phyloP scores from a whole-genome alignment of 2,888 invertebrate species.

The Siphlonurus alternatus region DNA sequence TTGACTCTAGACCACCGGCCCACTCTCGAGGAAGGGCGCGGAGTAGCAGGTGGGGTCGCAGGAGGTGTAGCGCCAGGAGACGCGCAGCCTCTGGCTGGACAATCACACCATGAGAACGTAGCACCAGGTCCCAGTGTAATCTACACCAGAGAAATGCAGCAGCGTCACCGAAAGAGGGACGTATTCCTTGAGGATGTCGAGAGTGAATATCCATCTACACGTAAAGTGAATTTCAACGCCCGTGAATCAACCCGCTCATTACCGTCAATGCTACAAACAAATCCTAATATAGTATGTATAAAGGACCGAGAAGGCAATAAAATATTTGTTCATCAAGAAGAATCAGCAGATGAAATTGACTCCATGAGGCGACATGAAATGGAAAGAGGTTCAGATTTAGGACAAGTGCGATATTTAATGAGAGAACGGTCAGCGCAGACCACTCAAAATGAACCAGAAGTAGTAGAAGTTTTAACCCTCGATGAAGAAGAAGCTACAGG shows the following conservation, averaged over 20 bases:
- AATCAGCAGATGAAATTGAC: constrained; percentile 37
- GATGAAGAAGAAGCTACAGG: constrained; percentile 4
- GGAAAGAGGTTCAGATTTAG: constrained; percentile 54
- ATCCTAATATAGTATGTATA: not conserved
- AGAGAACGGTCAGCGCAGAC: not conserved
- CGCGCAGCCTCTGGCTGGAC: constrained; percentile 7
- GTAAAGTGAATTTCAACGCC: not conserved
- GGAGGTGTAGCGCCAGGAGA: constrained; percentile 14
- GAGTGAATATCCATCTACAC: not conserved
- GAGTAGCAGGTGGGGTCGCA: constrained; percentile 19
- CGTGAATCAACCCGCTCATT: not conserved
- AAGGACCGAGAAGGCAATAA: not conserved
- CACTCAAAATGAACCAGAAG: not conserved
- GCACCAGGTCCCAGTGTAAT: constrained; percentile 19
- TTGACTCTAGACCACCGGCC: constrained; percentile 7
- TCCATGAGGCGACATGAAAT: constrained; percentile 60
- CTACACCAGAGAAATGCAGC: constrained; percentile 14
- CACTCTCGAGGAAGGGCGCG: not conserved
- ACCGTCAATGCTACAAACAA: not conserved
- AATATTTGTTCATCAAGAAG: not conserved
- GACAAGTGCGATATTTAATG: constrained; percentile 23
- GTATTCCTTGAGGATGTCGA: constrained; percentile 32
- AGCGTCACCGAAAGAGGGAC: constrained; percentile 31
- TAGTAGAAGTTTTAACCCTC: constrained; percentile 6
- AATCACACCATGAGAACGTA: not conserved